Evolutionary conservation across 2,888 invertebrate species (phyloP).

Genomic region (Aphrophora alni): DNA sequence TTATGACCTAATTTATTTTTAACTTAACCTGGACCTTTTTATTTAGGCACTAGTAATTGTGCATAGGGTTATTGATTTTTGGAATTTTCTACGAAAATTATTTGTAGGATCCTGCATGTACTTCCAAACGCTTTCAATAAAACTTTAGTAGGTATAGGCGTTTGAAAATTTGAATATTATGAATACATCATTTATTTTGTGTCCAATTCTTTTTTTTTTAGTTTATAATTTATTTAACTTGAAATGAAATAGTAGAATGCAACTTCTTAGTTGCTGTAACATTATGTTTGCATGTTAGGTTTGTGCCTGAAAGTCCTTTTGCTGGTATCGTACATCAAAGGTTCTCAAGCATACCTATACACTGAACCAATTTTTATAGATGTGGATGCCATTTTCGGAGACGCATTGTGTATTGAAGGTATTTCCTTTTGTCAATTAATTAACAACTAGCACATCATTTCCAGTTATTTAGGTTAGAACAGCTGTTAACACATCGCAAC

Average conservation of each 20-base stretch:
- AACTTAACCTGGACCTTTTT: too few species aligned
- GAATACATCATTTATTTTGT: too few species aligned
- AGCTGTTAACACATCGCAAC: too few species aligned
- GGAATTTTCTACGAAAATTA: too few species aligned
- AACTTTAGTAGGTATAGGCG: too few species aligned
- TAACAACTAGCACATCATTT: not conserved
- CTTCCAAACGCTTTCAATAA: too few species aligned
- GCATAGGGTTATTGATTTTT: too few species aligned
- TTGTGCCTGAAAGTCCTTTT: conserved; percentile 12
- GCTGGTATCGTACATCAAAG: not conserved
- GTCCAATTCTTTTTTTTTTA: not conserved
- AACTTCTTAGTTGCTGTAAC: conserved; percentile 9
- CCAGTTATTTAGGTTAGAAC: not conserved
- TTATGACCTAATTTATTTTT: too few species aligned
- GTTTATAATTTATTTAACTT: not conserved
- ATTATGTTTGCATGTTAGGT: conserved; percentile 33
- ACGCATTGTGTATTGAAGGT: not conserved
- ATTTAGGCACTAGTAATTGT: too few species aligned
- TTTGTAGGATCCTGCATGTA: too few species aligned
- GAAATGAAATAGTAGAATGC: not conserved
- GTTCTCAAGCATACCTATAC: not conserved
- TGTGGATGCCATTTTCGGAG: conserved; percentile 2
- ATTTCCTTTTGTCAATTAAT: not conserved
- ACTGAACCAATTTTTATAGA: not conserved
- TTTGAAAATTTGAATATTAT: too few species aligned